phyloP scores from a whole-genome alignment of 1,140 invertebrate genomes.

The Bombus picipes region DNA sequence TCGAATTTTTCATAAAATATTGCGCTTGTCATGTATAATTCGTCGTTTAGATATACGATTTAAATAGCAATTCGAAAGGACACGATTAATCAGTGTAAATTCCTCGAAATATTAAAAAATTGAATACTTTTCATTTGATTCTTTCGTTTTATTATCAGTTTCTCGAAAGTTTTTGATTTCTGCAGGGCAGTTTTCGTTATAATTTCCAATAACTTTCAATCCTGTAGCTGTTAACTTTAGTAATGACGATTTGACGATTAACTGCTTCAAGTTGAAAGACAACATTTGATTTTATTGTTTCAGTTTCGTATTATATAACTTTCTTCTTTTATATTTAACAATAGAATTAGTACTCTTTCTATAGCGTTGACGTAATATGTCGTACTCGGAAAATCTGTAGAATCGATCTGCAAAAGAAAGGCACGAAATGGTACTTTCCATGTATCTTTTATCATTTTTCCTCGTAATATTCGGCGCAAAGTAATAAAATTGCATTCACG shows the following conservation, averaged over 20 bases:
- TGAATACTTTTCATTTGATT: conserved; percentile 44
- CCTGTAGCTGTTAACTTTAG: not conserved
- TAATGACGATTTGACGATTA: not conserved
- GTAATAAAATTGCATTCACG: not conserved
- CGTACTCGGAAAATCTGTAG: not conserved
- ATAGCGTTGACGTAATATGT: not conserved
- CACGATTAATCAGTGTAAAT: conserved; percentile 42
- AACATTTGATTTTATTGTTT: conserved; percentile 14
- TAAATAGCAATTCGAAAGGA: conserved; percentile 15
- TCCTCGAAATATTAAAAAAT: conserved; percentile 53
- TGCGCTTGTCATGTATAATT: not conserved
- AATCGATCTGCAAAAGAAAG: conserved; percentile 41
- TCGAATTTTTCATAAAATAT: conserved; percentile 16
- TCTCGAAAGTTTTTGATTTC: conserved; percentile 53
- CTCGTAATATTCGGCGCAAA: conserved; percentile 17
- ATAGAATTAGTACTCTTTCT: not conserved
- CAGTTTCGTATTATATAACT: not conserved
- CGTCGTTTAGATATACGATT: conserved; percentile 31
- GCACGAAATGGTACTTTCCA: not conserved
- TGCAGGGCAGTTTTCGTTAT: not conserved
- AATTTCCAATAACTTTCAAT: not conserved
- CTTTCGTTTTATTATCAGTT: not conserved
- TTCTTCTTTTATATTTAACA: not conserved
- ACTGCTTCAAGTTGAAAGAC: conserved; percentile 4
- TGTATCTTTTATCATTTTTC: not conserved